phyloP scores from a whole-genome alignment of 2,888 invertebrate species.

The Andrena haemorrhoa region DNA sequence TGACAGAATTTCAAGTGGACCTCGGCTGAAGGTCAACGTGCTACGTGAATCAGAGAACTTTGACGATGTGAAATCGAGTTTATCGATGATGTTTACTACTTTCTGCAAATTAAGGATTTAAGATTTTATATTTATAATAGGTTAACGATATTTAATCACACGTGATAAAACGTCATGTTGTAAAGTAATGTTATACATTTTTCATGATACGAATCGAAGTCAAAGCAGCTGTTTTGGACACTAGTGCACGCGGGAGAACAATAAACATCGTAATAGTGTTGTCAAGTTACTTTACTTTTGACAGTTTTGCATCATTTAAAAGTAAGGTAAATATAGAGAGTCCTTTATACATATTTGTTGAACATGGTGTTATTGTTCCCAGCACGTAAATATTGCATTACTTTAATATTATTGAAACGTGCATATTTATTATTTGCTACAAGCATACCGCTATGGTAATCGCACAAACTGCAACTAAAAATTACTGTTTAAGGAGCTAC shows the following conservation, averaged over 20 bases:
- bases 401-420: not conserved
- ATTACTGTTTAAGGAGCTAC: conserved; percentile 15
- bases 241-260: conserved; percentile 1
- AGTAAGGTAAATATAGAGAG: not conserved
- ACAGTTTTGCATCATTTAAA: conserved; percentile 13
- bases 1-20: conserved; percentile 21
- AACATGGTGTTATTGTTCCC: not conserved
- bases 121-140: conserved; percentile 49
- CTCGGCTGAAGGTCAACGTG: conserved; percentile 18
- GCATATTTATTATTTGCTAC: conserved; percentile 21
- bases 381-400: not conserved
- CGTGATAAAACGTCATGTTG: not conserved
- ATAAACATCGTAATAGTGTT: conserved; percentile 7
- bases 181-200: conserved; percentile 10
- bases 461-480: conserved; percentile 46
- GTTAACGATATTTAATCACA: conserved; percentile 12
- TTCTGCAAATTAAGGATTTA: conserved; percentile 31
- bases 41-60: not conserved
- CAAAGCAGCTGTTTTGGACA: conserved; percentile 6
- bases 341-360: conserved; percentile 10
- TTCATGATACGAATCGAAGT: conserved; percentile 19
- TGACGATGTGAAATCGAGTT: conserved; percentile 13
- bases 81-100: conserved; percentile 24
- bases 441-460: conserved; percentile 12
- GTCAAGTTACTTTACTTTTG: conserved; percentile 5